Evolutionary conservation across 2,797 vertebrate genomes (phyloP).

Genomic region (Characodon lateralis): DNA sequence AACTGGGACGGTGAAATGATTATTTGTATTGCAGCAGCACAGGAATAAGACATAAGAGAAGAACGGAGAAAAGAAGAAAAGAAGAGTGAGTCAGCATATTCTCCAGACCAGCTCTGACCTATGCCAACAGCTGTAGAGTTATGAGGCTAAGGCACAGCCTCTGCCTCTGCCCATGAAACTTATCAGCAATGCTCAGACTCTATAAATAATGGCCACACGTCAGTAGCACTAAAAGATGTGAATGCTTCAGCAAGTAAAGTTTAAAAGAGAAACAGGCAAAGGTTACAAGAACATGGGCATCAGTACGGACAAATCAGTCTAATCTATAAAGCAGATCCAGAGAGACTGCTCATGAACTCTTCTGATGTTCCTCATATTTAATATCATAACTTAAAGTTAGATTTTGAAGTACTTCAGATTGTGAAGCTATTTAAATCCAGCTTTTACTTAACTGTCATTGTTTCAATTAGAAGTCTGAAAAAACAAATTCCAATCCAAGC

Average conservation of each 20-base stretch:
- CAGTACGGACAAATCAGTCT: constrained; percentile 16
- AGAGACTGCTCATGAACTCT: not conserved
- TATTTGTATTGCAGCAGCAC: not conserved
- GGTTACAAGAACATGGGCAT: constrained; percentile 19
- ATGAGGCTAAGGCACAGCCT: constrained; percentile 40
- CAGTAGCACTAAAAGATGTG: constrained; percentile 43
- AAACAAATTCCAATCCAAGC: constrained; percentile 37
- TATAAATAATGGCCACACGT: constrained; percentile 67
- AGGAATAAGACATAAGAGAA: constrained; percentile 13
- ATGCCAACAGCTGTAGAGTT: constrained; percentile 56
- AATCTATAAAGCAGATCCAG: constrained; percentile 3
- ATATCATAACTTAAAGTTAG: not conserved
- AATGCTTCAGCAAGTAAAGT: constrained; percentile 47
- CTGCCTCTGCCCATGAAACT: constrained; percentile 46
- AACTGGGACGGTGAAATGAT: not conserved
- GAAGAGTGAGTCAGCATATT: constrained; percentile 55
- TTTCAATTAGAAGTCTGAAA: constrained; percentile 24
- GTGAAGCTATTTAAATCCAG: not conserved
- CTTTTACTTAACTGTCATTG: constrained; percentile 12
- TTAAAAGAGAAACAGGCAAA: constrained; percentile 39
- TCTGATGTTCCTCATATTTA: not conserved
- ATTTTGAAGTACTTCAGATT: constrained; percentile 6
- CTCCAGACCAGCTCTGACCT: constrained; percentile 36
- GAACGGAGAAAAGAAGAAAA: not conserved
- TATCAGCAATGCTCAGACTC: constrained; percentile 63